Base-by-base conservation (phyloP, 2,113 vertebrate genomes). In the Xiphophorus couchianus region DNA sequence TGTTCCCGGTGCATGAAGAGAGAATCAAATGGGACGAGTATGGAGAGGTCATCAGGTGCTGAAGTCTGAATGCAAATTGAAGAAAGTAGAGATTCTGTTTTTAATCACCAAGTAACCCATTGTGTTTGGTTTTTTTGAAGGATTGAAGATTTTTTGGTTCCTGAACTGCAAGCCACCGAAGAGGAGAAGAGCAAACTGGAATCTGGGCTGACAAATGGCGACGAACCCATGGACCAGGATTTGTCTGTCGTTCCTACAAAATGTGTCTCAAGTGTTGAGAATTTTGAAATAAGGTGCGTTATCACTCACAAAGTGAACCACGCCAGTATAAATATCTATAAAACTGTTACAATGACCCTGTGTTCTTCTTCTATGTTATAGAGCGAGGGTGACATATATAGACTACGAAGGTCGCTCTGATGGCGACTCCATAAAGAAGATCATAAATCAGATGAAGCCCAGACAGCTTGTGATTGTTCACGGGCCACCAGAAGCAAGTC, bases 151-250 rank as follows among this genome's bases (percentile, higher is more conserved):
- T 99, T 99, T 90, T 94, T 99, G 74, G 97, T 99, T 91, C 98
- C 98, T 62, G 98, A 99, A 76, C 96, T 99, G 71, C 98, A 98
- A 88, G 96, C 96, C 84, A 97, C 97, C 74, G 98, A 99, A 89
- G 98, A 99, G 90, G 98, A 99, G 91, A 99, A 99, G 90, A 98
- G 82, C 92, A 99, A 99, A 88, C 87, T 98, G 87, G 98, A 99
- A 63, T 96, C 96, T 28, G 96, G 97, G 68, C 82, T 99, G 91
- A 96, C 96, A 73, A 99, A 98, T 30, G 97, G 98, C 65, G 97
- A 99, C n/a, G 98, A 99, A 70, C 97, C 97, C n/a, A 98, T 98
- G 96, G 97, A 99, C 84, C 97, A 99, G 82, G 98, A 99, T 89
- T 95, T 99, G 64, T 97, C 97, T 42, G 97, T 98, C 69, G 96